A percentile compares a stretch with the other conserved stretches of the same genome.
Evolutionary conservation across 30 jellyfish, hydroid and myxozoan species (phyloP).

Genomic region (Rhopilema esculentum): DNA sequence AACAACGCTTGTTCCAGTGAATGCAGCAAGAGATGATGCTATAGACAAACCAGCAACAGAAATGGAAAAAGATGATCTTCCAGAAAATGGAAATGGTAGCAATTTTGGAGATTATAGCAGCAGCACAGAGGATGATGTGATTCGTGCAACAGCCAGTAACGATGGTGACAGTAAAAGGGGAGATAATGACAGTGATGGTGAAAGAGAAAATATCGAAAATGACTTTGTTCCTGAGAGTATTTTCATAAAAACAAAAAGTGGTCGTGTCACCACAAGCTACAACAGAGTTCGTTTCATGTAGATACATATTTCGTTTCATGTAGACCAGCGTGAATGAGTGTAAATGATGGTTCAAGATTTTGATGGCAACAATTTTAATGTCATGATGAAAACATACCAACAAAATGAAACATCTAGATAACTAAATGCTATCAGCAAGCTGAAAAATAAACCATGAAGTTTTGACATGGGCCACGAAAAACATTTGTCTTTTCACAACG

Average conservation of each 20-base stretch:
- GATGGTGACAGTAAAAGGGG: neutral
- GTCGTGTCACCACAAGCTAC: too few species aligned
- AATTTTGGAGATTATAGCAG: neutral
- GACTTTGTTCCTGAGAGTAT: too few species aligned
- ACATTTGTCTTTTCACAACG: too few species aligned
- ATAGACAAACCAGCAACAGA: neutral
- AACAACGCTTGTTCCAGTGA: neutral
- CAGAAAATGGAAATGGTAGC: neutral
- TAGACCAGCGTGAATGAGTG: too few species aligned
- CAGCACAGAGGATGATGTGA: neutral
- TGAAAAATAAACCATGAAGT: too few species aligned
- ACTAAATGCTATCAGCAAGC: neutral
- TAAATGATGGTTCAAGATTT: slow-evolving; percentile 16
- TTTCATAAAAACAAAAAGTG: too few species aligned
- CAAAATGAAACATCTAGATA: slow-evolving; percentile 34
- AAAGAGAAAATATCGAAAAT: too few species aligned
- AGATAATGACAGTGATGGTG: too few species aligned
- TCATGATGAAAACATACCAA: slow-evolving; percentile 17
- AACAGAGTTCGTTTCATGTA: too few species aligned
- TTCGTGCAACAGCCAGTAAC: neutral
- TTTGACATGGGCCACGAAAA: too few species aligned
- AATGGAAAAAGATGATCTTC: neutral
- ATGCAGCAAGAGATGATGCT: neutral
- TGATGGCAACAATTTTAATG: too few species aligned
- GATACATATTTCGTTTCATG: too few species aligned